phyloP scores from a whole-genome alignment of 2,113 vertebrate genomes.

The Petrocephalus zakoni region DNA sequence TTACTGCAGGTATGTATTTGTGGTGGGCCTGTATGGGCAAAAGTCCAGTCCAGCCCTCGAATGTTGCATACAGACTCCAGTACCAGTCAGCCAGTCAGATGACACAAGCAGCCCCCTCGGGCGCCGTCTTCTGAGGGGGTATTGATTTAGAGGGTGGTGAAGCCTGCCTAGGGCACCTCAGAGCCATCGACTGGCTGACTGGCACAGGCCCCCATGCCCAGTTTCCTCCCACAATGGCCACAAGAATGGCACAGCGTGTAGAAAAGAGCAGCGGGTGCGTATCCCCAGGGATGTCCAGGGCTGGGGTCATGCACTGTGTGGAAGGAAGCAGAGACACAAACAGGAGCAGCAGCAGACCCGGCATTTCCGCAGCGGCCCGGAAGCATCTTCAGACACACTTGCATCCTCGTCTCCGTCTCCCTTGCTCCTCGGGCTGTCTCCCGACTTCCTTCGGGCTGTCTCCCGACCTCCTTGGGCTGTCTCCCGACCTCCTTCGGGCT shows the following conservation, averaged over 20 bases:
- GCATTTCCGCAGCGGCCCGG: constrained; percentile 20
- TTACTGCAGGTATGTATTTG: background rate
- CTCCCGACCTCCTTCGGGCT: too few species aligned
- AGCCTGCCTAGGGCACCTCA: background rate
- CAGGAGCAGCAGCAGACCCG: constrained; percentile 40
- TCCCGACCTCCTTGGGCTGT: background rate
- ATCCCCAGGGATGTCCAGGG: background rate
- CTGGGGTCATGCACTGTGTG: background rate
- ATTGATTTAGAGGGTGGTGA: background rate
- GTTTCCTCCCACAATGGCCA: background rate
- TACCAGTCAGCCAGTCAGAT: too few species aligned
- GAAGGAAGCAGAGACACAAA: constrained; percentile 40
- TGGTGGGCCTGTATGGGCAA: background rate
- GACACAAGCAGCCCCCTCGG: too few species aligned
- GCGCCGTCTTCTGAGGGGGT: too few species aligned
- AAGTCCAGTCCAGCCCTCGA: too few species aligned
- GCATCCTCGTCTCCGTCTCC: background rate
- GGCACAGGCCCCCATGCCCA: too few species aligned
- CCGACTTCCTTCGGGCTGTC: background rate
- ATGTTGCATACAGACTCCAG: too few species aligned
- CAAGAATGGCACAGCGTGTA: background rate
- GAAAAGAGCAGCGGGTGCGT: background rate
- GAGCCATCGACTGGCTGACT: too few species aligned
- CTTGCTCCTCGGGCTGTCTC: too few species aligned
- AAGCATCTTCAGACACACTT: constrained; percentile 17